phyloP scores from a whole-genome alignment of 92 coral and sea anemone genomes.

The Palythoa heliodiscus region DNA sequence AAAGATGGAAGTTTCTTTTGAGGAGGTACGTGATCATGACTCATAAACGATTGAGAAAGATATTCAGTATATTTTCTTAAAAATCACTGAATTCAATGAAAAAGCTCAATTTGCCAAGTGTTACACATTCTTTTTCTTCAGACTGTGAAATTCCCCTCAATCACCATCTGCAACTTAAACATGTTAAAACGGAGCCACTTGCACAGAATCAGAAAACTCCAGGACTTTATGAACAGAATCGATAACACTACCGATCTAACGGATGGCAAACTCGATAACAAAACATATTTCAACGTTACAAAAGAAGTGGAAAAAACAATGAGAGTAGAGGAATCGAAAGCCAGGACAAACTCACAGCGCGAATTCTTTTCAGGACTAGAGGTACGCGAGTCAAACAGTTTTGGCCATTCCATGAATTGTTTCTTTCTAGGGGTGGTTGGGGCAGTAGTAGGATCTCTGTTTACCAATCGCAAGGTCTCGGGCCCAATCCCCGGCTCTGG shows the following conservation, averaged over 20 bases:
- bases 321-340: neutral
- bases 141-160: constrained; percentile 65
- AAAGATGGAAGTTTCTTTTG: constrained; percentile 72
- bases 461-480: too few species aligned
- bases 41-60: neutral
- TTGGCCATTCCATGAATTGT: neutral
- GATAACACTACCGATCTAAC: neutral
- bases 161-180: constrained; percentile 74
- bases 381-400: neutral
- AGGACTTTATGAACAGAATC: neutral
- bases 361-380: constrained; percentile 19
- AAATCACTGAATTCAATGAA: neutral
- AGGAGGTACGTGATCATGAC: constrained; percentile 53
- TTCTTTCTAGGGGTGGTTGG: too few species aligned
- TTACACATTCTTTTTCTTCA: constrained; percentile 7
- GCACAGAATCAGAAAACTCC: neutral
- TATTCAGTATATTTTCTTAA: too few species aligned
- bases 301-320: neutral
- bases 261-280: neutral
- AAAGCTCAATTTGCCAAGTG: neutral
- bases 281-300: neutral
- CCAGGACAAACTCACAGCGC: constrained; percentile 17
- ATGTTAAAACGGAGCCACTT: constrained; percentile 49
- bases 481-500: too few species aligned
- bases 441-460: too few species aligned